Evolutionary conservation across 2,113 vertebrate genomes (phyloP).

Genomic region (Drymodes brunneopygia): DNA sequence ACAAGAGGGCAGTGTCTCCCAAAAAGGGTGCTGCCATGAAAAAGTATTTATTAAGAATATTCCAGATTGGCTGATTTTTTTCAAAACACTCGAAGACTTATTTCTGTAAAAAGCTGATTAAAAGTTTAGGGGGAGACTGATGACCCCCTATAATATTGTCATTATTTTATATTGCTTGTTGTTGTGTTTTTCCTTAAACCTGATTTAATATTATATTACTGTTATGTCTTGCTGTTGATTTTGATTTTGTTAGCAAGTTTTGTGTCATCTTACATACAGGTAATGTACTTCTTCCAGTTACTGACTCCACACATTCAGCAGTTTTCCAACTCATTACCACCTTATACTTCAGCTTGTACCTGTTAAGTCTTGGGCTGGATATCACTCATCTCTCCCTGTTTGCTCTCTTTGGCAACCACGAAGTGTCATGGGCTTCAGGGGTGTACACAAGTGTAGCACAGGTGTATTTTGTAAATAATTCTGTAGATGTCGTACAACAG

Average conservation of each 20-base stretch:
- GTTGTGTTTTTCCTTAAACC: neutral
- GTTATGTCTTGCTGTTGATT: neutral
- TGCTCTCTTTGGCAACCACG: neutral
- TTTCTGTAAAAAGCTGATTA: neutral
- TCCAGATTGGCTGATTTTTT: neutral
- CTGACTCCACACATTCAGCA: neutral
- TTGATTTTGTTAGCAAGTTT: neutral
- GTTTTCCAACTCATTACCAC: neutral
- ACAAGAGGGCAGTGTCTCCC: neutral
- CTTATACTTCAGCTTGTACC: neutral
- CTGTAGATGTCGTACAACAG: neutral
- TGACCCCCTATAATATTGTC: neutral
- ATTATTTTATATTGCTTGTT: neutral
- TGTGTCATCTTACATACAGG: neutral
- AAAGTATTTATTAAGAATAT: neutral
- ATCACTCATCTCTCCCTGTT: neutral
- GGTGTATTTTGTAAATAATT: neutral
- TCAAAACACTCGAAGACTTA: neutral
- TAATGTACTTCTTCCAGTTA: neutral
- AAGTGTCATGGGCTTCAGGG: neutral
- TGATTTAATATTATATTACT: neutral
- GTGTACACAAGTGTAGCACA: neutral
- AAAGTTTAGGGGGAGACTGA: neutral
- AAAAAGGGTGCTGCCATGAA: neutral
- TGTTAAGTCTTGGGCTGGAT: neutral